Conservation (phyloP, 2,113 vertebrate species). For the Otis tarda region DNA sequence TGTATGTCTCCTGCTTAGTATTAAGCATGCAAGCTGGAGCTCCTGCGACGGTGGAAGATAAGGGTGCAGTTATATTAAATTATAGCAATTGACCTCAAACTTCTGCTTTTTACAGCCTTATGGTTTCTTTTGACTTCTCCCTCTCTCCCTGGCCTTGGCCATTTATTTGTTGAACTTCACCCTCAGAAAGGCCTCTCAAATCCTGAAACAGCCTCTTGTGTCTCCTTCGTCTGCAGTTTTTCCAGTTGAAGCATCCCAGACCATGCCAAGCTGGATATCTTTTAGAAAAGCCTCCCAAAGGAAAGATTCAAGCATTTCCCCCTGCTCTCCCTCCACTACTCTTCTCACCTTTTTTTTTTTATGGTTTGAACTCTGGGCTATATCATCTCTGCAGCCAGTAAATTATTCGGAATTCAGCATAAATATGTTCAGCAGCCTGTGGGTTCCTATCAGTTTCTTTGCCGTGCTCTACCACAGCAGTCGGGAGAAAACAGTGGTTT, state of each 20-base stretch:
- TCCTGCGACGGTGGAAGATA: background rate
- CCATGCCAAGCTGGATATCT: background rate
- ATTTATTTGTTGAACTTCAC: background rate
- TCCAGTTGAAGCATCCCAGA: slow-evolving; percentile 28
- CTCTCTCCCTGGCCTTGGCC: background rate
- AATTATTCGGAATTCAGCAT: background rate
- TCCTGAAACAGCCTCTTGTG: background rate
- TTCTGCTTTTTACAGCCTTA: background rate
- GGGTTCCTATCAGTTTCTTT: background rate
- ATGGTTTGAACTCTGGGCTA: background rate
- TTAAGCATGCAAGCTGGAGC: background rate
- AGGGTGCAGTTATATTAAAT: background rate
- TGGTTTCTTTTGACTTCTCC: background rate
- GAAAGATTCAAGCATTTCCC: background rate
- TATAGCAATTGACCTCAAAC: background rate
- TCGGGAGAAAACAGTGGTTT: background rate
- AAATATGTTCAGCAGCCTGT: background rate
- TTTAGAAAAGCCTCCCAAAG: background rate
- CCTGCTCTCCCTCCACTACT: rapidly evolving
- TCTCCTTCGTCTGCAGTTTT: background rate
- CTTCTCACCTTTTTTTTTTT: background rate
- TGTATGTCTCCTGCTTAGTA: background rate
- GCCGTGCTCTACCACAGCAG: rapidly evolving
- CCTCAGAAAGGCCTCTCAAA: background rate
- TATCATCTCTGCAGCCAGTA: background rate